phyloP scores from a whole-genome alignment of 2,797 vertebrate genomes.

The Champsocephalus esox region DNA sequence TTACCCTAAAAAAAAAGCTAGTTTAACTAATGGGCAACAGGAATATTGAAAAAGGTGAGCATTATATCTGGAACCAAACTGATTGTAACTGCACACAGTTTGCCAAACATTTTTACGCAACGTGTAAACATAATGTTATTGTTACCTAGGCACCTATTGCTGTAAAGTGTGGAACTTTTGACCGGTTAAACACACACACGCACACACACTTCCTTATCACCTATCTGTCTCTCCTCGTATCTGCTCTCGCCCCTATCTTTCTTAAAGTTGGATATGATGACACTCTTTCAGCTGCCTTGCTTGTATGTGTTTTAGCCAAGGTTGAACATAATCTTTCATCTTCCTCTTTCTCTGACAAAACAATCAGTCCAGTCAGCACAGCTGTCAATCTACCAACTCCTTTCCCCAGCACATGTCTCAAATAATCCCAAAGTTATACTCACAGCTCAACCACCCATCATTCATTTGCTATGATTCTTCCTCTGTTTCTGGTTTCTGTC shows the following conservation, averaged over 20 bases:
- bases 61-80: no score
- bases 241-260: constrained; percentile 28
- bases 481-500: constrained; percentile 6
- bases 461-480: constrained; percentile 10
- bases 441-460: constrained; percentile 37
- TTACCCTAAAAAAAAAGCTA: no score
- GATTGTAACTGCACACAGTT: no score
- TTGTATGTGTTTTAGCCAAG: constrained; percentile 51
- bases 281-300: constrained; percentile 73
- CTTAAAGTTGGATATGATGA: constrained; percentile 61
- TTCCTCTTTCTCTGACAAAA: constrained; percentile 64
- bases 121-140: no score
- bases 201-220: background rate
- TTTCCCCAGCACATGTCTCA: constrained; percentile 48
- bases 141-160: no score
- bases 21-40: no score
- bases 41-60: no score
- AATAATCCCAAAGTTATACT: constrained; percentile 50
- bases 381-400: constrained; percentile 65
- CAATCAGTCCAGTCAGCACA: constrained; percentile 75
- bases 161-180: no score
- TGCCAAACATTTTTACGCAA: no score
- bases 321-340: constrained; percentile 69
- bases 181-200: background rate
- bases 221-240: constrained; percentile 35